A percentile compares a stretch with the other conserved stretches of the same genome.
These are phyloP conservation scores for Helicolenus hilgendorfi DNA, from an alignment of 2,797 vertebrate species.

Conservation along the genomic window DNA sequence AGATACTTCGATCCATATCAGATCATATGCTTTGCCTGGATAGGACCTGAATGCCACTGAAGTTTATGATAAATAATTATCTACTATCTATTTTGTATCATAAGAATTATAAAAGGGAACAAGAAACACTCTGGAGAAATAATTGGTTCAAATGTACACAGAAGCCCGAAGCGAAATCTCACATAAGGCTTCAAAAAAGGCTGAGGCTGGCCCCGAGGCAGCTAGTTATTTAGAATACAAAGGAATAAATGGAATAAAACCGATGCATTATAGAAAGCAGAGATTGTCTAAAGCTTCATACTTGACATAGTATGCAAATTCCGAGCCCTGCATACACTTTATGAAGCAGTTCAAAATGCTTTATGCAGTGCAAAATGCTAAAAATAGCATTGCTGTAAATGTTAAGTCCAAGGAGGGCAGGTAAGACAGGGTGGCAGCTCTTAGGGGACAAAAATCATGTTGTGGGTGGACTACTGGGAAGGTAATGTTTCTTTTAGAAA, in stretches of 20 bases:
- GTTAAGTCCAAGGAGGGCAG: slow-evolving; percentile 33
- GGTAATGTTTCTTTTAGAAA: slow-evolving; percentile 15
- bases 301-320: slow-evolving; percentile 24
- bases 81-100: not conserved
- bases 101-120: not conserved
- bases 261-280: not conserved
- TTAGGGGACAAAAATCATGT: not conserved
- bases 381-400: slow-evolving; percentile 47
- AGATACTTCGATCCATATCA: not conserved
- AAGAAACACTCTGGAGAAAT: not conserved
- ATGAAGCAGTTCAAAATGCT: slow-evolving; percentile 1
- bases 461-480: slow-evolving; percentile 30
- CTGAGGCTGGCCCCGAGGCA: not conserved
- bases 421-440: slow-evolving; percentile 12
- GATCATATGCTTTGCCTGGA: not conserved
- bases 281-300: not conserved
- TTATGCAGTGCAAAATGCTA: slow-evolving; percentile 13
- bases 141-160: not conserved
- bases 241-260: not conserved
- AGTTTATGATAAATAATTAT: not conserved
- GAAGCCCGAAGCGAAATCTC: not conserved
- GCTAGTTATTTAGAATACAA: not conserved
- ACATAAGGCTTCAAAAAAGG: not conserved
- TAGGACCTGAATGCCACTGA: not conserved
- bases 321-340: slow-evolving; percentile 5